Conservation (phyloP, 2,888 invertebrate species). For the Rhopalosiphum nymphaeae region DNA sequence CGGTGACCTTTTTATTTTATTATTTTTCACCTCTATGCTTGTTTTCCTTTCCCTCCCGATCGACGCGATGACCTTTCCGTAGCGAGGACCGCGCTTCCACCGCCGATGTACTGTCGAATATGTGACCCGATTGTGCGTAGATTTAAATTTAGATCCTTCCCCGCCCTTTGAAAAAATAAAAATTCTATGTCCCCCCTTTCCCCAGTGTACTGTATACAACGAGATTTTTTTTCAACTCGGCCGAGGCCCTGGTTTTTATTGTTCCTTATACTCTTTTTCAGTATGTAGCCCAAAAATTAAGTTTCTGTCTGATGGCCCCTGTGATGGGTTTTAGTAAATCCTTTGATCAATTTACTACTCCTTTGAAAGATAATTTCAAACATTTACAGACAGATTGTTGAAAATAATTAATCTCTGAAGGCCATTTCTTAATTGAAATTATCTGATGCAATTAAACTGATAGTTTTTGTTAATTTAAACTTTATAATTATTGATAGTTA, state of each 20-base stretch:
- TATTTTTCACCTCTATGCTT: neutral
- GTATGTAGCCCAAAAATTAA: neutral
- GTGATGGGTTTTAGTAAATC: neutral
- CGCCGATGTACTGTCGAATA: neutral
- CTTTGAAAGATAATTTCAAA: neutral
- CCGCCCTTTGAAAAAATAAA: neutral
- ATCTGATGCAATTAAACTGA: neutral
- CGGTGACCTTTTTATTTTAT: neutral
- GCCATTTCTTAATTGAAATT: neutral
- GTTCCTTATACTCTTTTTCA: neutral
- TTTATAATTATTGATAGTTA: neutral
- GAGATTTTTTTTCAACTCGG: neutral
- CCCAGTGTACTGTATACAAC: neutral
- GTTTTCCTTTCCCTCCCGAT: neutral
- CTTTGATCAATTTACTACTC: neutral
- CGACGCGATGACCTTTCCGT: constrained; percentile 26
- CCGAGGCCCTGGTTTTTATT: neutral
- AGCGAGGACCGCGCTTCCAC: neutral
- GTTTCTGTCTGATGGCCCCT: neutral
- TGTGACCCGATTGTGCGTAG: constrained; percentile 41
- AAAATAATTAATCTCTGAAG: neutral
- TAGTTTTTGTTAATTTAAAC: neutral
- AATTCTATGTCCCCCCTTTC: neutral
- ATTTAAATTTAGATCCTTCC: constrained; percentile 62
- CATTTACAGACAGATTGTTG: neutral